Evolutionary conservation across 2,888 invertebrate genomes (phyloP), one percentile per base, ranked within the genome.

Genomic region (Drosophila quinaria): DNA sequence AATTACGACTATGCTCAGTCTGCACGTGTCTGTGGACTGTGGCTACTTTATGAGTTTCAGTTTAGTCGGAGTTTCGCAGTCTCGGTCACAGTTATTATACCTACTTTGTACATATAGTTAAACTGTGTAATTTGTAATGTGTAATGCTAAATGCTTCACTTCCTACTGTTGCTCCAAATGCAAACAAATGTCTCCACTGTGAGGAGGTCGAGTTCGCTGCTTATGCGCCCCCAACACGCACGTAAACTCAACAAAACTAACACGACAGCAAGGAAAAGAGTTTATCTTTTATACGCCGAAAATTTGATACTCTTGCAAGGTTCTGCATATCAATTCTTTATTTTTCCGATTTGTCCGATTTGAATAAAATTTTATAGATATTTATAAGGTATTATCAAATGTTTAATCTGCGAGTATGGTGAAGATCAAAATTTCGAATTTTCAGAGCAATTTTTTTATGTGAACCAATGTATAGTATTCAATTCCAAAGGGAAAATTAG

Each of bases 161-260:
- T 79, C 75, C 90, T 74, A 65, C 61, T 55, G 19, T 63, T 61
- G 49, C 65, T 59, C 31, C 41, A 86, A 78, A 82, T 75, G 78
- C 78, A 78, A 83, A 83, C 74, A 78, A 85, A 89, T 88, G 74
- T 72, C 77, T 81, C 62, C 70, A 64, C 49, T 50, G 66, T 47
- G 59, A 11, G 61, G 33, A 37, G 31, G 11, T 25, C 1, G 58
- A 42, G 54, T 15, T 51, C 49, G 61, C 70, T 58, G 80, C 64
- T 85, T 89, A 89, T 80, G 74, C 67, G 73, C 51, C 63, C 60
- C 63, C 79, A 85, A 59, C 88, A 89, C 86, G 89, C 86, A 80
- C 66, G 62, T 47, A 33, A 33, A 41, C n/a, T 9, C 29, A 33
- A 37, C 37, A 22, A 52, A 37, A 35, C 56, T 11, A 3, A 35